These are phyloP conservation scores for Poeciliopsis turneri DNA, from an alignment of 2,797 vertebrate species.

Conservation along the genomic window DNA sequence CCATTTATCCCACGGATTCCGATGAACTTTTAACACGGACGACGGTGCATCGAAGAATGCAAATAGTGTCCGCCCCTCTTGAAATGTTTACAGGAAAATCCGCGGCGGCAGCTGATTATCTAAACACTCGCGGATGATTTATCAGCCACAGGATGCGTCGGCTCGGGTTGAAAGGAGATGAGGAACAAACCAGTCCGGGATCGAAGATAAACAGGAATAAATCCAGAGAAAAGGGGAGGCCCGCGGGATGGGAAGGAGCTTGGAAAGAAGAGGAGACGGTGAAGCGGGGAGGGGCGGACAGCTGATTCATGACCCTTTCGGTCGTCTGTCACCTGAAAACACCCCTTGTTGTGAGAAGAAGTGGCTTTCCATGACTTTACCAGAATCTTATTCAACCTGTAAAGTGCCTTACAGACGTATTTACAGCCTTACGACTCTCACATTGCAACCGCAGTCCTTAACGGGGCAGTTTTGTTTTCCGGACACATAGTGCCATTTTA, in stretches of 20 bases:
- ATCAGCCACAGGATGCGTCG: conserved; percentile 69
- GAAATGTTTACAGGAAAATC: conserved; percentile 77
- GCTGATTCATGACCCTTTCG: conserved; percentile 77
- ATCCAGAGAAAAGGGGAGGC: conserved; percentile 61
- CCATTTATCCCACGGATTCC: conserved; percentile 60
- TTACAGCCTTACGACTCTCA: conserved; percentile 48
- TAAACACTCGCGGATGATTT: conserved; percentile 76
- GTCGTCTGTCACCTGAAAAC: conserved; percentile 70
- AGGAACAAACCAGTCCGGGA: conserved; percentile 68
- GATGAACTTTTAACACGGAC: conserved; percentile 79
- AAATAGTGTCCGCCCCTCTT: conserved; percentile 71
- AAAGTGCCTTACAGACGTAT: neutral
- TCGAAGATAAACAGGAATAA: conserved; percentile 83
- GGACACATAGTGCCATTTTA: too few relatives aligned
- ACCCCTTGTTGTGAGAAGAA: conserved; percentile 61
- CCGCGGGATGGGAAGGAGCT: conserved; percentile 63
- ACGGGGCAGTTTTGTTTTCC: too few relatives aligned
- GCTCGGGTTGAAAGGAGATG: conserved; percentile 69
- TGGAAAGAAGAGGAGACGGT: conserved; percentile 66
- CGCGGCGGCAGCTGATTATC: conserved; percentile 69
- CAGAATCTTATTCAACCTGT: neutral
- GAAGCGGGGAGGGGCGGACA: conserved; percentile 36
- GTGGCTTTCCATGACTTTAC: conserved; percentile 50
- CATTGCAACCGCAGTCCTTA: neutral
- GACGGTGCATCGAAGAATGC: conserved; percentile 69